Evolutionary conservation across 2,113 vertebrate genomes (phyloP).

Genomic region (Thamnophis sirtalis): DNA sequence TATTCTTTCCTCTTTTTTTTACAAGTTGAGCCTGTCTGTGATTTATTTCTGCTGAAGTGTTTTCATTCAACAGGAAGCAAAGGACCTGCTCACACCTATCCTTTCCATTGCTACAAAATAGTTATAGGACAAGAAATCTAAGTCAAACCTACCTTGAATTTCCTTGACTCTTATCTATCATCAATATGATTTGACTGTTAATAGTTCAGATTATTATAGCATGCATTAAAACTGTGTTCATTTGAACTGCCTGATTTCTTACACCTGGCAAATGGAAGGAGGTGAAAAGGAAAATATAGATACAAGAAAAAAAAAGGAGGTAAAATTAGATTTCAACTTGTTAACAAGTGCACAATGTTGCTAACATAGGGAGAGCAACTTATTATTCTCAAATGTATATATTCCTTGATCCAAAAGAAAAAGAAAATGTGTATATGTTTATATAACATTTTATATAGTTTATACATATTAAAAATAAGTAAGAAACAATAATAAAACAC

Average conservation of each 20-base stretch:
- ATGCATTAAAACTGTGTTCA: not conserved
- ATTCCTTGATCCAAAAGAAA: not conserved
- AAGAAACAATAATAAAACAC: not conserved
- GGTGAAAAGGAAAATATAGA: too few relatives aligned
- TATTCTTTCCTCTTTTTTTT: not conserved
- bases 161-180: too few relatives aligned
- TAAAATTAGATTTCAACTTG: not conserved
- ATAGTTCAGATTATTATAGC: too few relatives aligned
- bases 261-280: not conserved
- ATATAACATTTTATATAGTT: not conserved
- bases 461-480: not conserved
- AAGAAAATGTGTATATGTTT: not conserved
- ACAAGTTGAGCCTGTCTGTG: not conserved
- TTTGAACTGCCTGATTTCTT: not conserved
- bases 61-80: not conserved
- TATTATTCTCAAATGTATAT: not conserved
- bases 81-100: not conserved
- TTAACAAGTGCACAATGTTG: too few relatives aligned
- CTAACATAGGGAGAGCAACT: too few relatives aligned
- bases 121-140: not conserved
- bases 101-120: not conserved
- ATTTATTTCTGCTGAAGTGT: not conserved
- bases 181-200: too few relatives aligned
- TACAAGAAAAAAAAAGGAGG: not conserved
- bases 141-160: too few relatives aligned